Evolutionary conservation across 2,797 vertebrate species (phyloP), one percentile per base, ranked within the genome.

Genomic region (Perodicticus potto): DNA sequence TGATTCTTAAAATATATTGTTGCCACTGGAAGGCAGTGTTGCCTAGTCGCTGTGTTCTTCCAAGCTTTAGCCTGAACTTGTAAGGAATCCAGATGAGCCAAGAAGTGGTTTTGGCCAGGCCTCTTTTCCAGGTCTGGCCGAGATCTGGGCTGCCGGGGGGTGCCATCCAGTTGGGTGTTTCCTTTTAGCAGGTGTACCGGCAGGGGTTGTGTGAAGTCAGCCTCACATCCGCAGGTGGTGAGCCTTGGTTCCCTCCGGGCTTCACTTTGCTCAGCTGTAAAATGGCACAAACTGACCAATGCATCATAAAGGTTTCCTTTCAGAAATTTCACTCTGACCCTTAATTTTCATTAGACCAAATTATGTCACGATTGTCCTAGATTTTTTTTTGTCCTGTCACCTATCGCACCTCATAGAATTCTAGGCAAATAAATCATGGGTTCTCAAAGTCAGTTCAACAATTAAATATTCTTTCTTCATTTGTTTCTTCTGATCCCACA

Each of bases 11-110:
- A 86, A 82, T 37, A 37, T 70, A 11, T 16, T 93, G 73, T 84
- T 96, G 63, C 97, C 90, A 96, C 95, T 95, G 96, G 96, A 95
- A 95, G 97, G 91, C 96, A 95, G 96, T 96, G 81, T 96, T 96
- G 94, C 86, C 73, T 89, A 95, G 91, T 81, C 29, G 27, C 93
- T 57, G 72, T 59, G 34, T 69, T 82, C 70, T 34, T 70, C 45
- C 4, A 34, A 74, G 78, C 61, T 78, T 57, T 61, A 89, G 55
- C 72, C 29, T 43, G 85, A 86, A 43, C 93, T 83, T 59, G 63
- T 5, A 74, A 76, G 61, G 92, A 70, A 89, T 57, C 55, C 80
- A 53, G 11, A 5, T 0, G 17, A 96, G 45, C 20, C 34, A 57
- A 84, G 69, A 92, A 72, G 57, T 29, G 37, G 57, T 96, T 91